These are phyloP conservation scores for Scaptomyza reducta DNA, from an alignment of 2,888 invertebrate species.

Conservation along the genomic window DNA sequence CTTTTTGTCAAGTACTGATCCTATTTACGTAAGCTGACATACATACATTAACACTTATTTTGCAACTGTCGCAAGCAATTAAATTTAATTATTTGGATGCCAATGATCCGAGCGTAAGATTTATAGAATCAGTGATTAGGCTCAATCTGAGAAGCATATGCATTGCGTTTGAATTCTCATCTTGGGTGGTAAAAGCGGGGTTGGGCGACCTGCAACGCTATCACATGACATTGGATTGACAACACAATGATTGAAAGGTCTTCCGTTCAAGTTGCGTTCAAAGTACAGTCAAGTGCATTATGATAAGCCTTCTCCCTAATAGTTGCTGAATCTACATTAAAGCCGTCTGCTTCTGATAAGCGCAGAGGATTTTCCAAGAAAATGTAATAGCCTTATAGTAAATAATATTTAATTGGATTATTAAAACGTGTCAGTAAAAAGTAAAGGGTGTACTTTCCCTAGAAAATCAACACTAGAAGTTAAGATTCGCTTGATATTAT, in stretches of 20 bases:
- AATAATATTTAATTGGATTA: neutral
- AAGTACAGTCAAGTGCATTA: constrained; percentile 43
- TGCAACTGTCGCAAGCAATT: constrained; percentile 18
- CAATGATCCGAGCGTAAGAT: neutral
- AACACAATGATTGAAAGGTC: constrained; percentile 29
- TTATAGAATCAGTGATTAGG: neutral
- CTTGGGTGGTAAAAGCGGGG: constrained; percentile 2
- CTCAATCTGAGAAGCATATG: constrained; percentile 1
- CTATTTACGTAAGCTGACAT: neutral
- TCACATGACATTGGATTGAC: constrained; percentile 26
- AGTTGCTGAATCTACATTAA: neutral
- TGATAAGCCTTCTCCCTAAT: constrained; percentile 23
- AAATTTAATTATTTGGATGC: constrained; percentile 10
- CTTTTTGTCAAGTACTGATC: neutral
- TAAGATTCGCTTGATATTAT: neutral
- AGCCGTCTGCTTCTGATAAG: constrained; percentile 40
- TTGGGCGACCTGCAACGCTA: constrained; percentile 11
- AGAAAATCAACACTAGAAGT: neutral
- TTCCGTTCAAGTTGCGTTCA: constrained; percentile 34
- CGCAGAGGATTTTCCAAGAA: constrained; percentile 11
- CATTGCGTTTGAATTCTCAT: neutral
- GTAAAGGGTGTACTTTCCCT: neutral
- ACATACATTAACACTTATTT: neutral
- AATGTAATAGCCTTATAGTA: neutral
- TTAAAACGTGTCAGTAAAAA: neutral